Evolutionary conservation across 2,113 vertebrate genomes (phyloP).

Genomic region (Pseudopipra pipra): DNA sequence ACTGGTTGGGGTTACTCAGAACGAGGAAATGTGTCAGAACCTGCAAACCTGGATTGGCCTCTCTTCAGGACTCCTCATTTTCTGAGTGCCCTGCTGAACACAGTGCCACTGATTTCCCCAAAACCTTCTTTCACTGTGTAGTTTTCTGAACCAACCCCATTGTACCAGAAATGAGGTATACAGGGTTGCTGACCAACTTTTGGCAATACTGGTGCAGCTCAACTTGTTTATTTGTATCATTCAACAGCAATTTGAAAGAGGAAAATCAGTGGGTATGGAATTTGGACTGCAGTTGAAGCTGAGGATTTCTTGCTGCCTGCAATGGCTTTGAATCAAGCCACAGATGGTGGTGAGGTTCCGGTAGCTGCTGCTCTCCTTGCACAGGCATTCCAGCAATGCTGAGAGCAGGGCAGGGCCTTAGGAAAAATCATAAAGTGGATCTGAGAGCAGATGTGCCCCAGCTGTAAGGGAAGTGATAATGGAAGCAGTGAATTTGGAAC

Average conservation of each 20-base stretch:
- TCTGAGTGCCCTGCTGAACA: neutral
- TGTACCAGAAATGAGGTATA: neutral
- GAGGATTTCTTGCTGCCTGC: neutral
- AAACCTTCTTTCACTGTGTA: neutral
- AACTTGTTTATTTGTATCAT: neutral
- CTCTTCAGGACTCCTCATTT: neutral
- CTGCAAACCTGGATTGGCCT: neutral
- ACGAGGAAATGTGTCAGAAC: neutral
- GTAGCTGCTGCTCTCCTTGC: neutral
- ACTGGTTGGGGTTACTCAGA: neutral
- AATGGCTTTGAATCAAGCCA: neutral
- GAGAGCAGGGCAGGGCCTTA: neutral
- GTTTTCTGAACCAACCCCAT: neutral
- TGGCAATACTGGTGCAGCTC: neutral
- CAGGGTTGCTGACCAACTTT: neutral
- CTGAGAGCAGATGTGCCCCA: constrained; percentile 48
- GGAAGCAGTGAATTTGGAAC: neutral
- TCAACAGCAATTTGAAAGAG: neutral
- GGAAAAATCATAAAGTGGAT: neutral
- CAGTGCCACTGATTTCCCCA: neutral
- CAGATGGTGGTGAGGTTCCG: neutral
- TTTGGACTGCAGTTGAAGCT: neutral
- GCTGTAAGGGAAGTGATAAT: constrained; percentile 14
- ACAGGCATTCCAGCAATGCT: neutral
- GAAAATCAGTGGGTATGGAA: neutral